These are phyloP conservation scores for Cardinalis cardinalis DNA, from an alignment of 2,113 vertebrate species.

Conservation along the genomic window DNA sequence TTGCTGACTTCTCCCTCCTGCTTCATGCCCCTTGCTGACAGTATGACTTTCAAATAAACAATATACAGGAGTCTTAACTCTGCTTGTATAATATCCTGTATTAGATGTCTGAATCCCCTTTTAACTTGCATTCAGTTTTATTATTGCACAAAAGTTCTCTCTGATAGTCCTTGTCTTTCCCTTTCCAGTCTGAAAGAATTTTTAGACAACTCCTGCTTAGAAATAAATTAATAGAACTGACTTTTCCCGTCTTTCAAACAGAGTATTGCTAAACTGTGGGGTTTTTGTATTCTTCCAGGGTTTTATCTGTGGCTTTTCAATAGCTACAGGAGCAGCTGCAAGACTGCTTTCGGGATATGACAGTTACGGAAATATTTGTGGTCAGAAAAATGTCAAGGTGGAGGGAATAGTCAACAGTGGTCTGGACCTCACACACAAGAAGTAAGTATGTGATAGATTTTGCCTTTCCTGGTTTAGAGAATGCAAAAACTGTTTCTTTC, in stretches of 20 bases:
- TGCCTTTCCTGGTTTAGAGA: not conserved
- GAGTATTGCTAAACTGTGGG: constrained; percentile 30
- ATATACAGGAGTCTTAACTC: not conserved
- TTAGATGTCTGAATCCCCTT: not conserved
- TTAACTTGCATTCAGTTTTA: not conserved
- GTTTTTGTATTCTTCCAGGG: constrained; percentile 70
- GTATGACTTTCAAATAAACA: not conserved
- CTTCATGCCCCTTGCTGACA: not conserved
- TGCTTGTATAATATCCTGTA: not conserved
- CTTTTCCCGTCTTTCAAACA: constrained; percentile 12
- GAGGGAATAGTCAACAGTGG: constrained; percentile 88
- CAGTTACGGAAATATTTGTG: constrained; percentile 98
- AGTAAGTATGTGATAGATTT: constrained; percentile 78
- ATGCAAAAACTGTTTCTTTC: not conserved
- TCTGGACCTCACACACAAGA: constrained; percentile 89
- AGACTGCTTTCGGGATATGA: constrained; percentile 93
- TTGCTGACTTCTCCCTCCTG: not conserved
- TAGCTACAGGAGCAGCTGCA: constrained; percentile 91
- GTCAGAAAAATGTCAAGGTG: constrained; percentile 87
- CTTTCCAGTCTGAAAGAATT: not conserved
- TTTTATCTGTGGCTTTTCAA: constrained; percentile 93
- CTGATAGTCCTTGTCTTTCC: not conserved
- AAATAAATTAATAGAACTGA: constrained; percentile 32
- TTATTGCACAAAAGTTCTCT: constrained; percentile 9
- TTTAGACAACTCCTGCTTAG: not conserved